Evolutionary conservation across 2,797 vertebrate species (phyloP), one percentile per base, ranked within the genome.

Genomic region (Cyprinodon diabolis): DNA sequence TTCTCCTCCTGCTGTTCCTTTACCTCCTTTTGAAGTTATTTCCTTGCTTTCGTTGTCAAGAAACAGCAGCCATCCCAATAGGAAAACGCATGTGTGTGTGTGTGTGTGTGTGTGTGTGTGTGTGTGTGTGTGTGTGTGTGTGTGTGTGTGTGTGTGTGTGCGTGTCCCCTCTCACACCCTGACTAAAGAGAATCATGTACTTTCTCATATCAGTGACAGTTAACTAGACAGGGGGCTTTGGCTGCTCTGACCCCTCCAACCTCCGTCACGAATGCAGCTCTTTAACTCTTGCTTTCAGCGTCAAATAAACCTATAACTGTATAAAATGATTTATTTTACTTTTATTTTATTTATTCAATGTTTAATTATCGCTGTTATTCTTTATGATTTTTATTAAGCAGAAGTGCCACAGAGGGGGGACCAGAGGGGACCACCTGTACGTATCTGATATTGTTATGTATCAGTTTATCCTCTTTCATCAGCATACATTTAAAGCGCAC

Each of bases 111-210:
- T 82, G 77, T 83, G 30, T 30, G 30, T 30, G 30, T 30, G 30
- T 30, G 30, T 30, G 30, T 30, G 30, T 30, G 30, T 30, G 30
- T 30, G 81, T 74, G 81, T 81, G 76, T 72, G 81, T 78, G 83
- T 85, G 49, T 72, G 66, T 72, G 69, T 76, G 86, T 84, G 77
- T 83, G 77, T 81, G 82, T 71, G 79, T 79, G 75, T 72, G 81
- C 77, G 83, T 87, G 30, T 30, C 30, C 30, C 73, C 65, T 80
- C 82, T 92, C 84, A 89, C 88, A 94, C 92, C 94, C 89, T 95
- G 93, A 94, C 94, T 94, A 95, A 95, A 88, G 82, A 91, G 93
- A 93, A 95, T 95, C 93, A 91, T 94, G 90, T 94, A 94, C 93
- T 94, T 94, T 94, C 93, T 93, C 92, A 94, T 95, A 95, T 95